These are phyloP conservation scores for Plebejus argus DNA, from an alignment of 2,888 invertebrate genomes.

Conservation along the genomic window DNA sequence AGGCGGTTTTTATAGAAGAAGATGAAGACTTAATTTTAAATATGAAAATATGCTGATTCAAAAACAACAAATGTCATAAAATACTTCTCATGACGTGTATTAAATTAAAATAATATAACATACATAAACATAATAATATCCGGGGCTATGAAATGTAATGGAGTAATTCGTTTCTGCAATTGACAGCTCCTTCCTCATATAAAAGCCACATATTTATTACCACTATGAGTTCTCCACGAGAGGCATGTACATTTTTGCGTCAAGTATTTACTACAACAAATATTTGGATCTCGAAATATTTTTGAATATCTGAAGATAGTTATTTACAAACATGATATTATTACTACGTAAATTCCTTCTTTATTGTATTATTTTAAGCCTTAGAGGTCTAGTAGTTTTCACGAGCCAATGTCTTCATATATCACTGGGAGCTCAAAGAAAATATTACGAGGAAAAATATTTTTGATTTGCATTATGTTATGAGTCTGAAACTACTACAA, in stretches of 20 bases:
- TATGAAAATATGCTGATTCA: neutral
- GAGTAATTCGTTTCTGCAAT: slow-evolving; percentile 4
- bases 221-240: neutral
- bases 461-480: no score
- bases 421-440: no score
- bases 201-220: slow-evolving; percentile 1
- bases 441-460: no score
- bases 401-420: no score
- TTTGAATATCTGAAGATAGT: neutral
- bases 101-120: neutral
- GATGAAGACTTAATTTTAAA: neutral
- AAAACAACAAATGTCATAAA: neutral
- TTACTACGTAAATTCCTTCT: neutral
- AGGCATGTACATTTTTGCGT: neutral
- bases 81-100: neutral
- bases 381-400: neutral
- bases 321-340: neutral
- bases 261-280: neutral
- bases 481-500: no score
- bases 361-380: neutral
- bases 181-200: neutral
- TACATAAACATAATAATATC: neutral
- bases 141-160: neutral
- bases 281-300: neutral
- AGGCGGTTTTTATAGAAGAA: no score